These are phyloP conservation scores for Cephus rjabovi DNA, from an alignment of 2,888 invertebrate genomes.

Conservation along the genomic window DNA sequence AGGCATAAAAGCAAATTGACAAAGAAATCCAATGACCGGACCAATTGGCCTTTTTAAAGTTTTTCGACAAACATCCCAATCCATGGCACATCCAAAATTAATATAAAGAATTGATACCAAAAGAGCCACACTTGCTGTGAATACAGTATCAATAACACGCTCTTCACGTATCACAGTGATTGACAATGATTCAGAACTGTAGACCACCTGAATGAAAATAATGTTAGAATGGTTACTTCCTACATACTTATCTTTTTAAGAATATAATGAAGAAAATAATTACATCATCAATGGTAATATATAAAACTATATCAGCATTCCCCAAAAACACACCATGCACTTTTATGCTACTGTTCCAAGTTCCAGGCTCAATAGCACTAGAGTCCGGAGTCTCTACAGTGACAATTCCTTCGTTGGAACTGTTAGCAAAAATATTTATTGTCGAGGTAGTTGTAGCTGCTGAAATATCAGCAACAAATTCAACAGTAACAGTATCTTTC, in stretches of 20 bases:
- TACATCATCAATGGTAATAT: constrained; percentile 36
- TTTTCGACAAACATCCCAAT: constrained; percentile 76
- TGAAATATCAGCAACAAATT: constrained; percentile 52
- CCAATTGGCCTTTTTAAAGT: constrained; percentile 81
- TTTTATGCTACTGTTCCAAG: constrained; percentile 60
- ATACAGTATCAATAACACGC: constrained; percentile 78
- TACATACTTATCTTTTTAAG: constrained; percentile 3
- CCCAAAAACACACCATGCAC: constrained; percentile 70
- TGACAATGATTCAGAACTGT: constrained; percentile 58
- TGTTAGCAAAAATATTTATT: neutral
- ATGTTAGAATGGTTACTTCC: neutral
- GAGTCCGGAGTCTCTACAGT: neutral
- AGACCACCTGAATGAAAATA: constrained; percentile 30
- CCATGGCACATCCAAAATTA: constrained; percentile 91
- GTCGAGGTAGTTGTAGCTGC: neutral
- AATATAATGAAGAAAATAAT: constrained; percentile 10
- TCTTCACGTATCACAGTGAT: constrained; percentile 73
- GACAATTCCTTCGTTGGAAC: constrained; percentile 6
- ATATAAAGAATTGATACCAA: constrained; percentile 86
- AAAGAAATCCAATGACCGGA: constrained; percentile 80
- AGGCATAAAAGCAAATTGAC: constrained; percentile 90
- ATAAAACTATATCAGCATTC: constrained; percentile 50
- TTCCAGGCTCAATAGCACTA: constrained; percentile 37
- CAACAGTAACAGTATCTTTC: constrained; percentile 64
- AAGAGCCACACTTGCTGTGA: constrained; percentile 80